Conservation (phyloP, 2,888 invertebrate species). For the Agrilus biguttatus region DNA sequence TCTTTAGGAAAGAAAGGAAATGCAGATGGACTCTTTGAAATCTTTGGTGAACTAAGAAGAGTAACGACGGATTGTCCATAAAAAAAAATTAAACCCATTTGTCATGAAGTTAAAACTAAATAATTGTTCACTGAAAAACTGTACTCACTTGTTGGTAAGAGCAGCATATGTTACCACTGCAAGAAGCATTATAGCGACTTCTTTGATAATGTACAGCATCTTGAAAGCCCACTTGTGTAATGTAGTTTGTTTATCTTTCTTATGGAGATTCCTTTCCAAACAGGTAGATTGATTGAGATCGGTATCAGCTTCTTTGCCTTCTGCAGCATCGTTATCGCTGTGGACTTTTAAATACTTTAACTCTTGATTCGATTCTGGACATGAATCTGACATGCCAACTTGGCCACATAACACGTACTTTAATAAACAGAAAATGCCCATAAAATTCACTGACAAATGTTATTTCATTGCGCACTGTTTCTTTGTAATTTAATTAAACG, state of each 20-base stretch:
- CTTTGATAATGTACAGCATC: conserved; percentile 48
- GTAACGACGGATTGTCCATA: too few species aligned
- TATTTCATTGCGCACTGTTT: too few species aligned
- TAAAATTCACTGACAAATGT: too few species aligned
- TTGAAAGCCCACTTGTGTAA: conserved; percentile 16
- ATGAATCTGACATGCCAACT: conserved; percentile 12
- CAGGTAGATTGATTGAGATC: not conserved
- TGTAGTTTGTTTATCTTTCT: not conserved
- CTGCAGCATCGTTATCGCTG: conserved; percentile 7
- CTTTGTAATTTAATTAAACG: too few species aligned
- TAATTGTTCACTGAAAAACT: not conserved
- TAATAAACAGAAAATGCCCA: conserved; percentile 1
- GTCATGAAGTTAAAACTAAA: too few species aligned
- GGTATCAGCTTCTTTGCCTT: conserved; percentile 1
- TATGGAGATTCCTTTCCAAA: not conserved
- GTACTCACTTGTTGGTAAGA: conserved; percentile 54
- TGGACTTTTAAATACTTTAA: not conserved
- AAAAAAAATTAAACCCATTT: too few species aligned
- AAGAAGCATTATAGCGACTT: conserved; percentile 48
- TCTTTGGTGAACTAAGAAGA: conserved; percentile 36
- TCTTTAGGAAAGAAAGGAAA: conserved; percentile 56
- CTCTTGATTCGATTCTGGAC: conserved; percentile 5
- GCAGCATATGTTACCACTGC: conserved; percentile 55
- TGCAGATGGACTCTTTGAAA: conserved; percentile 43
- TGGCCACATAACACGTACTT: conserved; percentile 10